Evolutionary conservation across 1,140 invertebrate genomes (phyloP), one percentile per base, ranked within the genome.

Genomic region (Drosophila trapezifrons): DNA sequence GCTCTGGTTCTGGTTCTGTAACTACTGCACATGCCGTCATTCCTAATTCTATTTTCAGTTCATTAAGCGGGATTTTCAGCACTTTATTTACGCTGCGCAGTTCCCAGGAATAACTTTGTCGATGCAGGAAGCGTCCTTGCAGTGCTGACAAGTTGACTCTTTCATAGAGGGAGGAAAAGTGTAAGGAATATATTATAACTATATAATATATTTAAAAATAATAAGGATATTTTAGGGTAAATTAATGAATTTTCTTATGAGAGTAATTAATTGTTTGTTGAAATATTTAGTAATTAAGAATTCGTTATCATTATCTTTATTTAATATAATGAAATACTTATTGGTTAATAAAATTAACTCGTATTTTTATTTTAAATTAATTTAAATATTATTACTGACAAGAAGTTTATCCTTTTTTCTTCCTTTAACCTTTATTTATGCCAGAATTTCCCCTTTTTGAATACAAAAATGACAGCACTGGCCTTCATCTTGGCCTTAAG

Each of bases 21-120:
- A 43, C 35, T 51, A 56, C 54, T 46, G 54, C 69, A 63, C 78
- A 72, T 72, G 80, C 71, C 38, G 55, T 59, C 60, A 63, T 66
- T 81, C 46, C 62, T 86, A 63, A 75, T 86, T 83, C 71, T 79
- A 83, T 86, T 86, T 86, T 86, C 83, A 86, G 75, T 83, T 87
- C 82, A 87, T 83, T 86, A 86, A 79, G 67, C 83, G 76, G 47
- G 76, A 87, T 86, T 86, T 85, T 76, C 66, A 76, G 62, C 75
- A 70, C 76, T 64, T 86, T 86, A 83, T 79, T 79, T 76, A 54
- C 59, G 52, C 66, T 62, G 40, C 43, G 63, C 59, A 59, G 54
- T 76, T 65, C 27, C 51, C 56, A 76, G 83, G 63, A 87, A 70
- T 86, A 79, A 72, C 59, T 78, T 57, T 57, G 38, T 22, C 29